Evolutionary conservation across 2,888 invertebrate species (phyloP).

Genomic region (Crocallis elinguaria): DNA sequence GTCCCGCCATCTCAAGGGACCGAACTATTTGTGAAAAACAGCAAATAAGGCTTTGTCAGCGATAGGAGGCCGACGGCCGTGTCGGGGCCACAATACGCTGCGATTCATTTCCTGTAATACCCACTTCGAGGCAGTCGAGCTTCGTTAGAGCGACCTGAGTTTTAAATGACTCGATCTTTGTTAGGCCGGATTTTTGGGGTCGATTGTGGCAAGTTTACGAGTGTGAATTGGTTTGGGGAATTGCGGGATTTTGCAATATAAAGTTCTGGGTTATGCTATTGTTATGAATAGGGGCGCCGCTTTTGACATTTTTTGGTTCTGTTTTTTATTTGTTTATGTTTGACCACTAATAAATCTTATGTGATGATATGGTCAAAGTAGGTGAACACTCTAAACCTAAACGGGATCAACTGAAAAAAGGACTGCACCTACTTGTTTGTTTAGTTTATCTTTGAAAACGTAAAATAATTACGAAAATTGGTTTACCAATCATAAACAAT

Average conservation of each 20-base stretch:
- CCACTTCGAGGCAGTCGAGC: conserved; percentile 57
- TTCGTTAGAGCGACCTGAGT: conserved; percentile 50
- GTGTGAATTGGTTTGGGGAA: background rate
- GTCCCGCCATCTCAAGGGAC: conserved; percentile 48
- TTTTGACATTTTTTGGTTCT: too few relatives aligned
- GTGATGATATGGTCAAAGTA: too few relatives aligned
- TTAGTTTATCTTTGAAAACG: too few relatives aligned
- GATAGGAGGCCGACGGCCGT: conserved; percentile 68
- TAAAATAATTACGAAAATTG: too few relatives aligned
- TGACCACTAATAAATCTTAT: too few relatives aligned
- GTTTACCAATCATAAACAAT: too few relatives aligned
- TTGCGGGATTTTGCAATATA: background rate
- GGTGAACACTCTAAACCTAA: too few relatives aligned
- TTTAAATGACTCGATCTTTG: conserved; percentile 39
- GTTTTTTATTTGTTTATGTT: too few relatives aligned
- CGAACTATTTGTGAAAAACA: conserved; percentile 69
- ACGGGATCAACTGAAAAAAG: too few relatives aligned
- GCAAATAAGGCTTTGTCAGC: conserved; percentile 71
- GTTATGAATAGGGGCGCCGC: too few relatives aligned
- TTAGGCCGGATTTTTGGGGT: conserved; percentile 15
- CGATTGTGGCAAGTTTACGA: background rate
- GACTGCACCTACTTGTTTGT: too few relatives aligned
- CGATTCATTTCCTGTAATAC: conserved; percentile 69
- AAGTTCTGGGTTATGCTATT: too few relatives aligned
- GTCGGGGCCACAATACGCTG: conserved; percentile 63